These are phyloP conservation scores for Mechanitis mazaeus DNA, from an alignment of 2,888 invertebrate species.

Conservation along the genomic window DNA sequence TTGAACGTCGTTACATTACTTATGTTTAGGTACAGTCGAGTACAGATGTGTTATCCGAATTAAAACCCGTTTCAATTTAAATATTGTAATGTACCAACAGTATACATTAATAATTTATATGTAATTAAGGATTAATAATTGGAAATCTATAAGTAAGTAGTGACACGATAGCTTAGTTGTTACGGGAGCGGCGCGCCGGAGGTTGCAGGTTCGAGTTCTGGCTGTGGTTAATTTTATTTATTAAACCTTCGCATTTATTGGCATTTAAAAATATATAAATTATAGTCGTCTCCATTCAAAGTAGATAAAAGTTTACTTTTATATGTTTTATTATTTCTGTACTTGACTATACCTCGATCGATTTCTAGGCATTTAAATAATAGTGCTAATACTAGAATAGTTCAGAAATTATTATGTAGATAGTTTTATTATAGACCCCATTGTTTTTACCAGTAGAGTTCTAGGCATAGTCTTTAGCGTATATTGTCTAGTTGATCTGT, in stretches of 20 bases:
- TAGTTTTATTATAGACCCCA: conserved; percentile 20
- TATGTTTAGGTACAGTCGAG: conserved; percentile 14
- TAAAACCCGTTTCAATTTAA: neutral
- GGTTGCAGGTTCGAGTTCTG: no score
- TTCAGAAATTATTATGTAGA: conserved; percentile 21
- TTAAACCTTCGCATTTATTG: no score
- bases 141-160: neutral
- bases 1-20: conserved; percentile 14
- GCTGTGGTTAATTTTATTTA: no score
- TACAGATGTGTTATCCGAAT: conserved; percentile 12
- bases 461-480: conserved; percentile 15
- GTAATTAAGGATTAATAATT: neutral
- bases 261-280: no score
- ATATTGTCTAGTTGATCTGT: conserved; percentile 1
- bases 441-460: conserved; percentile 23
- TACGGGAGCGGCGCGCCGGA: no score
- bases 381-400: conserved; percentile 14
- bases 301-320: neutral
- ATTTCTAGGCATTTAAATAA: conserved; percentile 18
- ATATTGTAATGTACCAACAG: neutral
- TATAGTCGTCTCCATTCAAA: no score
- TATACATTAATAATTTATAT: neutral
- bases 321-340: conserved; percentile 9
- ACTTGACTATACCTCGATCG: conserved; percentile 10
- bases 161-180: no score